Percentiles rank a stretch among this genome's conserved stretches.
Conservation (phyloP, 2,113 vertebrate species). For the Fukomys damarensis region DNA sequence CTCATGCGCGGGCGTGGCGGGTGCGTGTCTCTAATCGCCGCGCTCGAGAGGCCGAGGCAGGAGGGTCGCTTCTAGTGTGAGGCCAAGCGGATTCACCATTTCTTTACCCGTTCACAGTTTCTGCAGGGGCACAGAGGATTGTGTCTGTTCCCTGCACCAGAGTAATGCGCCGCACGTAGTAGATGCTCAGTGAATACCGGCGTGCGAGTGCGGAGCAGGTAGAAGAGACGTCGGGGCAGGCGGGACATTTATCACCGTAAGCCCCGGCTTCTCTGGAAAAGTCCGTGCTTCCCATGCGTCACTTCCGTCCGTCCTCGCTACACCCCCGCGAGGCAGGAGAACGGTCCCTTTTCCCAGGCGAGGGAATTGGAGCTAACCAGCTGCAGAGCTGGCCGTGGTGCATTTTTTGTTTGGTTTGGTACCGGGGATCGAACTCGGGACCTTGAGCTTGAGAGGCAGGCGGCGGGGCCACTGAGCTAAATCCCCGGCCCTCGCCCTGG, state of each 20-base stretch:
- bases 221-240: neutral
- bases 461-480: too few relatives aligned
- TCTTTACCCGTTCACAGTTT: neutral
- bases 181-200: neutral
- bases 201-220: too few relatives aligned
- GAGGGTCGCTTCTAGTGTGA: neutral
- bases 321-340: too few relatives aligned
- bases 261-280: neutral
- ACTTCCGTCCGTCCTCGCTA: too few relatives aligned
- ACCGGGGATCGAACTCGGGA: too few relatives aligned
- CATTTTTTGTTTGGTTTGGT: too few relatives aligned
- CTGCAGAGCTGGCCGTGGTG: neutral
- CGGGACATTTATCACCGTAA: neutral
- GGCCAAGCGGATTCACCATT: neutral
- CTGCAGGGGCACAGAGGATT: neutral
- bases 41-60: neutral
- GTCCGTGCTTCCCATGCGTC: neutral
- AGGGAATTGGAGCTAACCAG: neutral
- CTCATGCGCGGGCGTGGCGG: rapidly evolving
- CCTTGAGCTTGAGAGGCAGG: too few relatives aligned
- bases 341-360: neutral
- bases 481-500: too few relatives aligned
- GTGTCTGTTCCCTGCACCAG: neutral
- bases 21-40: neutral
- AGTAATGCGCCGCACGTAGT: neutral